These are phyloP conservation scores for Scylla paramamosain DNA, from an alignment of 1,140 invertebrate genomes.

Conservation along the genomic window DNA sequence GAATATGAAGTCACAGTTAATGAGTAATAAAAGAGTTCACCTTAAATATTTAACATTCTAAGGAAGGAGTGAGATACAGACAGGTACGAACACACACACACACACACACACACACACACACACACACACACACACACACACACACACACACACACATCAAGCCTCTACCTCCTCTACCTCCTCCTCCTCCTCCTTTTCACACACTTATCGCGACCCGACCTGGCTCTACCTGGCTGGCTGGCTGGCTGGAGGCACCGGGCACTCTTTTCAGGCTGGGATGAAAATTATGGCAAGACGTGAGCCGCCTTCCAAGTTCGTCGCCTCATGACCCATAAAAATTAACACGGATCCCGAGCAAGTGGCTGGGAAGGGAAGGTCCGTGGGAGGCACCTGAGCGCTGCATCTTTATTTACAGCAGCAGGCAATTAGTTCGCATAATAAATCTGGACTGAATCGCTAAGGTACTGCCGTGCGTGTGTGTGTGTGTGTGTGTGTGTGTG, in stretches of 20 bases:
- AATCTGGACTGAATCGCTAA: not conserved
- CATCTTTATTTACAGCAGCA: not conserved
- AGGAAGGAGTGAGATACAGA: not conserved
- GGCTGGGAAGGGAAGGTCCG: not conserved
- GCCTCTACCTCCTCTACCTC: not conserved
- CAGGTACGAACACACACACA: not conserved
- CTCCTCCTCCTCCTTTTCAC: not conserved
- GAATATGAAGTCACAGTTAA: no score
- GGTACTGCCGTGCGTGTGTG: not conserved
- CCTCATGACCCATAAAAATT: constrained; percentile 7
- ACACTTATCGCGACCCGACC: not conserved
- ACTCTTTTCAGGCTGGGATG: constrained; percentile 1
- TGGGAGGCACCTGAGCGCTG: not conserved
- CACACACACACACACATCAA: constrained; percentile 19
- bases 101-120: constrained; percentile 37
- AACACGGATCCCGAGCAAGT: not conserved
- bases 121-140: constrained; percentile 48
- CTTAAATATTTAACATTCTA: not conserved
- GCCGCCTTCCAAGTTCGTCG: not conserved
- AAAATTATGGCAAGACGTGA: constrained; percentile 13
- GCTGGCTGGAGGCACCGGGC: not conserved
- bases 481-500: constrained; percentile 20
- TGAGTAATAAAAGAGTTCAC: no score
- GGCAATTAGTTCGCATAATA: not conserved
- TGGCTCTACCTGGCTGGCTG: not conserved